Evolutionary conservation across 2,888 invertebrate genomes (phyloP), one percentile per base, ranked within the genome.

Genomic region (Ommatoiulus sabulosus): DNA sequence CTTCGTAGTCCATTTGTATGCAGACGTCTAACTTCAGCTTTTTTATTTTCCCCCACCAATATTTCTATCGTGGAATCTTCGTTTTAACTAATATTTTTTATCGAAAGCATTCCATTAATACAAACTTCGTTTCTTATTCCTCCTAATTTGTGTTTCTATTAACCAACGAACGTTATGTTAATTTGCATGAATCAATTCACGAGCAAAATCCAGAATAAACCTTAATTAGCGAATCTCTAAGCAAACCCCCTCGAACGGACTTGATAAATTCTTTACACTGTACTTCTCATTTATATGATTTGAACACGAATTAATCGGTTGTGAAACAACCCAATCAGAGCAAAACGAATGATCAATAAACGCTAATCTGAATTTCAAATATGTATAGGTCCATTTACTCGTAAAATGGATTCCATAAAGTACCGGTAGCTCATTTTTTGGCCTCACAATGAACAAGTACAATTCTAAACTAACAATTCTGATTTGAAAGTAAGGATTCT

Each of bases 1-100:
- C 35, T 80, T 10, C 72, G 5, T 80, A 80, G 80, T 35, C 12
- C 3, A 80, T 35, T 80, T 80, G 35, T 80, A 15, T 35, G 35
- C 10, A 35, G 80, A 35, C 24, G 80, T 80, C 80, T 80, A 80
- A 80, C 80, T 24, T 80, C 35, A 80, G 80, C 35, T 43, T 80
- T 80, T 80, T 80, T 80, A 80, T 80, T 80, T 80, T 43, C 15
- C n/a, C 24, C 80, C 80, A 35, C 35, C 80, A 35, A 80, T 24
- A 80, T 43, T 80, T 43, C 80, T 80, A 5, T 80, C 12, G 10
- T 35, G 80, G 12, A 72, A 80, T 4, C 80, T 72, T 24, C 15
- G 12, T 80, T 52, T 80, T 80, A 80, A 80, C 80, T 80, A 35
- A 80, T 80, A 80, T 35, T 80, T 48, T 80, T 43, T 35, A 43